A percentile compares a stretch with the other conserved stretches of the same genome.
phyloP scores from a whole-genome alignment of 2,113 vertebrate genomes.

The Oxygymnocypris stewartii region DNA sequence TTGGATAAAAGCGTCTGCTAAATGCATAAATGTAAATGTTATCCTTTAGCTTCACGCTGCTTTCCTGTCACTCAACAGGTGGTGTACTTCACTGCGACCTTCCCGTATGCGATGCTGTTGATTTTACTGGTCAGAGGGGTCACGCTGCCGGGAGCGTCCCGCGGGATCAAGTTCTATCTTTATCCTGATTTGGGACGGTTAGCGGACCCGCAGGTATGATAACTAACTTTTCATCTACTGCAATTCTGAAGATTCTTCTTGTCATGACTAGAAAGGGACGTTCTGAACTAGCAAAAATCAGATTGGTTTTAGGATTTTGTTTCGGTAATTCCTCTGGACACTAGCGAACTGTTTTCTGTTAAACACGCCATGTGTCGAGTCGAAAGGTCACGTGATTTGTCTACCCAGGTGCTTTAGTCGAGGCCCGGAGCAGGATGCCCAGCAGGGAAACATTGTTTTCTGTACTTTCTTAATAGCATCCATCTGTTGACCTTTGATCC shows the following conservation, averaged over 20 bases:
- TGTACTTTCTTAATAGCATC: constrained; percentile 45
- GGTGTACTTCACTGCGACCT: constrained; percentile 95
- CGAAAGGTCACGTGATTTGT: constrained; percentile 32
- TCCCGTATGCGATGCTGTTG: constrained; percentile 92
- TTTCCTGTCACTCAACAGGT: constrained; percentile 76
- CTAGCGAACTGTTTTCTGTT: background rate
- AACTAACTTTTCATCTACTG: background rate
- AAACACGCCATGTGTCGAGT: background rate
- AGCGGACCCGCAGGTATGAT: constrained; percentile 85
- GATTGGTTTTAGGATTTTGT: background rate
- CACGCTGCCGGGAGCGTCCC: constrained; percentile 85
- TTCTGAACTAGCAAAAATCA: background rate
- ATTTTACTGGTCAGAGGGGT: constrained; percentile 87
- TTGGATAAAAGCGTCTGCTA: no score
- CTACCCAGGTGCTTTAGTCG: constrained; percentile 45
- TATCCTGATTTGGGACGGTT: constrained; percentile 87
- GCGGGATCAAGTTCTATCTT: constrained; percentile 90
- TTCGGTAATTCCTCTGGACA: background rate
- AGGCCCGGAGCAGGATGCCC: constrained; percentile 37
- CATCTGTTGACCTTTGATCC: constrained; percentile 55
- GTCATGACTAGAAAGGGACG: background rate
- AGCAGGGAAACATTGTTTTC: constrained; percentile 46
- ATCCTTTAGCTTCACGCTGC: background rate
- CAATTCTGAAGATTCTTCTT: background rate
- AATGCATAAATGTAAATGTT: background rate